A percentile compares a stretch with the other conserved stretches of the same genome.
Conservation (phyloP, 2,113 vertebrate genomes). For the Scalopus aquaticus region DNA sequence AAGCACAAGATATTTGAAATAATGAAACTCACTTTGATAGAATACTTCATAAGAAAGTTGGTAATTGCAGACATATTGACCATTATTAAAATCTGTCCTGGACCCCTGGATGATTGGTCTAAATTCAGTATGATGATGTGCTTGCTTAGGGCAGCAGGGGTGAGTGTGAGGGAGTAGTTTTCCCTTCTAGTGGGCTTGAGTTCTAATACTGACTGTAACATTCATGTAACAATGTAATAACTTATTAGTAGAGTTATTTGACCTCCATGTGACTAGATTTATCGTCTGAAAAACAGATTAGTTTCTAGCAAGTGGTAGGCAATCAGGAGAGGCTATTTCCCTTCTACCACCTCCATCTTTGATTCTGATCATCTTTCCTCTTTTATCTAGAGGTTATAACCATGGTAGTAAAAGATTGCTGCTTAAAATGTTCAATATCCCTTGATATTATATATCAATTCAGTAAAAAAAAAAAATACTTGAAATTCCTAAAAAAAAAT, state of each 20-base stretch:
- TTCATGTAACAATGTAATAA: not conserved
- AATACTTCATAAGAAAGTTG: not conserved
- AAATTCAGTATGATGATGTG: not conserved
- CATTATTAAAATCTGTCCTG: not conserved
- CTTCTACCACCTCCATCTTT: not conserved
- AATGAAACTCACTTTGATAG: constrained; percentile 60
- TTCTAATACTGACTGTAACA: not conserved
- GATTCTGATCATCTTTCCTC: not conserved
- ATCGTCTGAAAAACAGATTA: not conserved
- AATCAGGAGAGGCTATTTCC: not conserved
- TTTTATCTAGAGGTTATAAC: not conserved
- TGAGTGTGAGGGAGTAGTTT: not conserved
- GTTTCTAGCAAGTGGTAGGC: not conserved
- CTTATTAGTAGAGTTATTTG: constrained; percentile 16
- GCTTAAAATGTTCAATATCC: not conserved
- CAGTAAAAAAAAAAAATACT: not conserved
- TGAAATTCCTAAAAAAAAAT: not conserved
- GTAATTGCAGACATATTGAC: not conserved
- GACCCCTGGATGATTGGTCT: not conserved
- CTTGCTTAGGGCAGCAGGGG: not conserved
- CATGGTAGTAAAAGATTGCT: not conserved
- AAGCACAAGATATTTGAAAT: constrained; percentile 48
- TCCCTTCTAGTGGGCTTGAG: not conserved
- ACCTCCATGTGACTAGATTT: constrained; percentile 32
- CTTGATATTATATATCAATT: not conserved